Evolutionary conservation across 2,113 vertebrate genomes (phyloP).

Genomic region (Argyrosomus japonicus): DNA sequence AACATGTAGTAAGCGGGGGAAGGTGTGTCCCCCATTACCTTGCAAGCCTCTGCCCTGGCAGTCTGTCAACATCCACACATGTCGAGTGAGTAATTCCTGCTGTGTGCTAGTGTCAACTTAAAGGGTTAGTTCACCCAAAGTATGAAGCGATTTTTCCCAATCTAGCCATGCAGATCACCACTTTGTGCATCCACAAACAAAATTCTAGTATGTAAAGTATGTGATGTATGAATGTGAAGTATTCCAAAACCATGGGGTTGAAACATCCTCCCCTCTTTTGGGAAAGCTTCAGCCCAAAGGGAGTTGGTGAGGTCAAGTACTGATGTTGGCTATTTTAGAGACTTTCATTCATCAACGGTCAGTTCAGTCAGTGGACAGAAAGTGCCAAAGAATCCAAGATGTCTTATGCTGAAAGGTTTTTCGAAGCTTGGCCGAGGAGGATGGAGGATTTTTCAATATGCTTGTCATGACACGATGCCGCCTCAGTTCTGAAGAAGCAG

Average conservation of each 20-base stretch:
- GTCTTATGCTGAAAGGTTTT: too few species aligned
- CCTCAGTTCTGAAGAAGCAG: too few species aligned
- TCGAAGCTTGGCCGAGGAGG: too few species aligned
- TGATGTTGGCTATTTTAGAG: not conserved
- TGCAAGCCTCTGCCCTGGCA: constrained; percentile 85
- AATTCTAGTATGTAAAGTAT: not conserved
- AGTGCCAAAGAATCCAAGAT: too few species aligned
- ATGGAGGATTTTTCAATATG: too few species aligned
- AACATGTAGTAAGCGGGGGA: constrained; percentile 82
- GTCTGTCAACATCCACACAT: constrained; percentile 83
- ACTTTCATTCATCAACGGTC: too few species aligned
- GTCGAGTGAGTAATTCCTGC: constrained; percentile 71
- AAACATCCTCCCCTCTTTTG: not conserved
- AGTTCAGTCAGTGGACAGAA: too few species aligned
- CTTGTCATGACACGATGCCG: too few species aligned
- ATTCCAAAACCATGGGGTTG: not conserved
- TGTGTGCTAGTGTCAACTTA: not conserved
- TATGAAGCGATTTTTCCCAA: not conserved
- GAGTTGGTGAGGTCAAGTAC: not conserved
- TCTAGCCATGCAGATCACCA: not conserved
- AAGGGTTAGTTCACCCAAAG: not conserved
- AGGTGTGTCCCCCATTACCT: constrained; percentile 87
- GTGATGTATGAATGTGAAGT: too few species aligned
- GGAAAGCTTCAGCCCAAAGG: not conserved
- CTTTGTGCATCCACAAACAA: not conserved